Conservation (phyloP, 92 coral and sea anemone species). For the Heteractis magnifica region DNA sequence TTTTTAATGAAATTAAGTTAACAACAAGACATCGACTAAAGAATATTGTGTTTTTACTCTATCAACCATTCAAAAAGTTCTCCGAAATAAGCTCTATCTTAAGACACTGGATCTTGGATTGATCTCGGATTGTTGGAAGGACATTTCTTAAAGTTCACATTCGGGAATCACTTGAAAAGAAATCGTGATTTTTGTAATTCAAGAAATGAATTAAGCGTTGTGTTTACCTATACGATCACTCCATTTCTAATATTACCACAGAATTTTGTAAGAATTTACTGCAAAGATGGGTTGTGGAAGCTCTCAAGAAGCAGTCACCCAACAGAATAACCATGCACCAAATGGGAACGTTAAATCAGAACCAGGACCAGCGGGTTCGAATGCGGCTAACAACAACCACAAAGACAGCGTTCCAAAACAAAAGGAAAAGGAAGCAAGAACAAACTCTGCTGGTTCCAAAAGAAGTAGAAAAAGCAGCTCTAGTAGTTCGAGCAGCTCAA, state of each 20-base stretch:
- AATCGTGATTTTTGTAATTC: too few relatives aligned
- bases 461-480: conserved; percentile 40
- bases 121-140: too few relatives aligned
- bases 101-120: too few relatives aligned
- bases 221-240: not conserved
- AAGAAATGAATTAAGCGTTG: not conserved
- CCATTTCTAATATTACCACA: not conserved
- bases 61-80: too few relatives aligned
- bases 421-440: conserved; percentile 10
- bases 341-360: conserved; percentile 70
- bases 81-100: too few relatives aligned
- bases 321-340: conserved; percentile 28
- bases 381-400: conserved; percentile 17
- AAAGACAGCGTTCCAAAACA: conserved; percentile 1
- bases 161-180: too few relatives aligned
- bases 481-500: conserved; percentile 18
- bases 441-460: conserved; percentile 41
- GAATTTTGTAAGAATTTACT: not conserved
- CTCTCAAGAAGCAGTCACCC: conserved; percentile 28
- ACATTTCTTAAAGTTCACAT: too few relatives aligned
- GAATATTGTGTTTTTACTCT: too few relatives aligned
- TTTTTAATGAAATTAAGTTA: too few relatives aligned
- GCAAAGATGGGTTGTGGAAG: conserved; percentile 73
- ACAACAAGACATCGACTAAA: too few relatives aligned
- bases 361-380: not conserved